Evolutionary conservation across 1,140 invertebrate genomes (phyloP).

Genomic region (Andrena cerasifolii): DNA sequence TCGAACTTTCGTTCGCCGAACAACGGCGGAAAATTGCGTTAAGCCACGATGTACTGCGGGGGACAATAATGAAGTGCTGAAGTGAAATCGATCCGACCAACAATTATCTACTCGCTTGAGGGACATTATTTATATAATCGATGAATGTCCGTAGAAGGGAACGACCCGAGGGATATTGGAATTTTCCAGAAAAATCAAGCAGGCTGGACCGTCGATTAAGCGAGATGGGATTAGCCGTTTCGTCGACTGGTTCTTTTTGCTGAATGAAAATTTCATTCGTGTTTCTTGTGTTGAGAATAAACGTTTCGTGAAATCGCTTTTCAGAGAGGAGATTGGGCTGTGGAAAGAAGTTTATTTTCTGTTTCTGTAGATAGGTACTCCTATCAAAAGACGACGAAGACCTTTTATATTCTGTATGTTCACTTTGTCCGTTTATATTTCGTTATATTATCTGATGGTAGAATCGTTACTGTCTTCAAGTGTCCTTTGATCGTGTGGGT

Average conservation of each 20-base stretch:
- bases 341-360: background rate
- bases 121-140: background rate
- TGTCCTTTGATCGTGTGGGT: too few species aligned
- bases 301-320: background rate
- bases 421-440: too few species aligned
- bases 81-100: too few species aligned
- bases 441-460: too few species aligned
- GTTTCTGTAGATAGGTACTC: background rate
- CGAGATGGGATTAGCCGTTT: background rate
- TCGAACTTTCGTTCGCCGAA: too few species aligned
- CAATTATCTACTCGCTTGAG: too few species aligned
- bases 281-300: conserved; percentile 5
- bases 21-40: too few species aligned
- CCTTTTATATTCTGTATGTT: too few species aligned
- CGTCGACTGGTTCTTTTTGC: background rate
- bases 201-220: background rate
- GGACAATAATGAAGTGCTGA: too few species aligned
- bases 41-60: too few species aligned
- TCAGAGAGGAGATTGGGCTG: background rate
- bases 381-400: background rate
- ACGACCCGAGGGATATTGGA: background rate
- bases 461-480: too few species aligned
- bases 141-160: too few species aligned
- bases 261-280: conserved; percentile 10
- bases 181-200: conserved; percentile 1